Base-by-base conservation (phyloP, 2,888 invertebrate genomes). In the Odontomyia ornata region DNA sequence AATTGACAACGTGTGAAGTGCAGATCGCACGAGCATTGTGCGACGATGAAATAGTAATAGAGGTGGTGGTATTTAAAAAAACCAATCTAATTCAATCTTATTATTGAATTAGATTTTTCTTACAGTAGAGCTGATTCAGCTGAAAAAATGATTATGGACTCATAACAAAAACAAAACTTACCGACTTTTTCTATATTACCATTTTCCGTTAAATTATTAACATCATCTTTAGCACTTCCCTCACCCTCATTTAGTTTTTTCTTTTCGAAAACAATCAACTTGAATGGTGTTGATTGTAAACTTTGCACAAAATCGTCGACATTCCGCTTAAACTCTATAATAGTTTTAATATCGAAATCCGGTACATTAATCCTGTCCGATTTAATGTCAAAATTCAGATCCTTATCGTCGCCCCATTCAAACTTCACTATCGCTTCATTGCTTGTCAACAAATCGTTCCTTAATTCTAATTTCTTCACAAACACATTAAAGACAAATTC, bases 401-500 rank as follows among this genome's bases (percentile, higher is more conserved):
- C 64, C 7, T 27, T 36, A 57, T 75, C 69, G 30, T 69, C 69
- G 5, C 47, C 69, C 73, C 73, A 78, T 27, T 75, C 23, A 21
- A 78, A 64, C 5, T 62, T 25, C n/a, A 78, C 71, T 5, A 13
- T 18, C 3, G 69, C 15, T n/a, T 30, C 21, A 21, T 76, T 30
- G 21, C 15, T 23, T 1, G 73, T 30, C 9, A 36, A 25, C 25
- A 27, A 30, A 18, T 52, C 65, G 36, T 62, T 52, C 30, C 23
- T 46, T 36, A 78, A 46, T 25, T 69, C 57, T 46, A 78, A 72
- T 72, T 78, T 78, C 4, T 69, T 72, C 5, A 78, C 76, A 47
- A 76, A 62, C 13, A 76, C 60, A 43, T 78, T 69, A 18, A 78
- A 76, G 27, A 78, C 72, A 25, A 65, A 76, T 13, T 78, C 76